These are phyloP conservation scores for Lithophane socia DNA, from an alignment of 2,888 invertebrate genomes.

Conservation along the genomic window DNA sequence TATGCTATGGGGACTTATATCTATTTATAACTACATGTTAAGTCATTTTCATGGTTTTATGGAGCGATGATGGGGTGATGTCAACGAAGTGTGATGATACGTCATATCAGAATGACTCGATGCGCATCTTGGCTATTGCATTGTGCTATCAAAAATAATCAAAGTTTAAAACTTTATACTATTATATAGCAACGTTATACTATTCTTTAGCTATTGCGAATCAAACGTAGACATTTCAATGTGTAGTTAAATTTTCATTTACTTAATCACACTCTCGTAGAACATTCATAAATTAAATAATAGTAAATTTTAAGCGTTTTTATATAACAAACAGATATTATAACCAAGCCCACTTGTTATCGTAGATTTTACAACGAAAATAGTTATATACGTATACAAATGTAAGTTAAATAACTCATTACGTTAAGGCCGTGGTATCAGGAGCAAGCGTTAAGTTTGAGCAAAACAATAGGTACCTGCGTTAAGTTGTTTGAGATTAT, in stretches of 20 bases:
- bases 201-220: conserved; percentile 75
- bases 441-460: conserved; percentile 67
- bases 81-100: conserved; percentile 73
- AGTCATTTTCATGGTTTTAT: conserved; percentile 47
- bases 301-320: conserved; percentile 68
- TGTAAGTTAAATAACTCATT: conserved; percentile 72
- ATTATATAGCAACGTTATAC: conserved; percentile 64
- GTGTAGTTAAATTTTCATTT: conserved; percentile 73
- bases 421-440: conserved; percentile 66
- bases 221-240: conserved; percentile 74
- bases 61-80: conserved; percentile 55
- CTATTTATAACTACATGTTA: conserved; percentile 33
- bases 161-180: conserved; percentile 63
- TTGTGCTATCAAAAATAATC: conserved; percentile 73
- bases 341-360: conserved; percentile 82
- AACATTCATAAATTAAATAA: conserved; percentile 64
- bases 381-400: conserved; percentile 80
- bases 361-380: conserved; percentile 89
- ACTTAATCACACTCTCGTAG: conserved; percentile 66
- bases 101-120: conserved; percentile 77
- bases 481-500: conserved; percentile 50
- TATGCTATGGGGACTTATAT: conserved; percentile 40
- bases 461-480: conserved; percentile 65
- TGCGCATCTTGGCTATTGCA: conserved; percentile 71
- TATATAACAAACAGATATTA: conserved; percentile 71